A percentile compares a stretch with the other conserved stretches of the same genome.
Evolutionary conservation across 2,113 vertebrate species (phyloP).

Genomic region (Oreamnos americanus): DNA sequence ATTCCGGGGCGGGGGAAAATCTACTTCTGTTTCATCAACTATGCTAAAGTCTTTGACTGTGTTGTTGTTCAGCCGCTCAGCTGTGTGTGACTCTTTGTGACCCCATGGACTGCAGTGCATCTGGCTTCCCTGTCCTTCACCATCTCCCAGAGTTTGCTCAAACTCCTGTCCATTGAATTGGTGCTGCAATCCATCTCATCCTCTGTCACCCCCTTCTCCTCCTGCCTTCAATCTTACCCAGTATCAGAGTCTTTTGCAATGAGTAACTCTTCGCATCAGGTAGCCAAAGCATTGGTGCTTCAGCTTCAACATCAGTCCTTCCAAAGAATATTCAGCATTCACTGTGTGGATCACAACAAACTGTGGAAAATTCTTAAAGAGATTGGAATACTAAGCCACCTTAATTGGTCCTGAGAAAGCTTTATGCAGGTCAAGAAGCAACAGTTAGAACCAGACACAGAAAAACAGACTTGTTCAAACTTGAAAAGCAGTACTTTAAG

Average conservation of each 20-base stretch:
- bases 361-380: not conserved
- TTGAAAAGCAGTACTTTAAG: not conserved
- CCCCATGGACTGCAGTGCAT: not conserved
- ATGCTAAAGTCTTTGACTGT: not conserved
- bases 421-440: not conserved
- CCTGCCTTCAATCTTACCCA: not conserved
- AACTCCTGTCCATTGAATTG: not conserved
- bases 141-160: not conserved
- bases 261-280: not conserved
- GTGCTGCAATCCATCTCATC: not conserved
- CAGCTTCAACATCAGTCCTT: not conserved
- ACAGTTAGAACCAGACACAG: not conserved
- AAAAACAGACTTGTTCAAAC: not conserved
- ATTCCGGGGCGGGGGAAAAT: fast-evolving
- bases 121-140: not conserved
- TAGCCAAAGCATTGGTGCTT: not conserved
- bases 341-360: not conserved
- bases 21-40: not conserved
- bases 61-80: not conserved
- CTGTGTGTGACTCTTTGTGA: not conserved
- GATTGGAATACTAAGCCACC: not conserved
- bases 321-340: not conserved
- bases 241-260: not conserved
- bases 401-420: not conserved
- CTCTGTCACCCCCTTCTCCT: not conserved